phyloP scores from a whole-genome alignment of 2,888 invertebrate species.

The Lasioglossum oenotherae region DNA sequence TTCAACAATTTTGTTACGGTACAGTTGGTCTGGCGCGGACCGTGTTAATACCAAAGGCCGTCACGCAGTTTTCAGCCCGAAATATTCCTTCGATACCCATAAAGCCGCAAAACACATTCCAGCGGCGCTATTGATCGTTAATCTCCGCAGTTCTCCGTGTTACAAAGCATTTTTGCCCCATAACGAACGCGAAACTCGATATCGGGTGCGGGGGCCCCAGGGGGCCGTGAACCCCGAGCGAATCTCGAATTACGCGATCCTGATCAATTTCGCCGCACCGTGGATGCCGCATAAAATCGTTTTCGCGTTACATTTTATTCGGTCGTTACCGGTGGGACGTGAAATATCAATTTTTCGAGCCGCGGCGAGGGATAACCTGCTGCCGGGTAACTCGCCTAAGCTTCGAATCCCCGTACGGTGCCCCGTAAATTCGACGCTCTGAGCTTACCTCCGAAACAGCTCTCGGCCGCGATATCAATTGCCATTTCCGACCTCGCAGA shows the following conservation, averaged over 20 bases:
- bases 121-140: not conserved
- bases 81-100: not conserved
- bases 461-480: constrained; percentile 44
- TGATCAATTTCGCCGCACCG: constrained; percentile 13
- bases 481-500: constrained; percentile 60
- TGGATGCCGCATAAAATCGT: constrained; percentile 7
- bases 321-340: constrained; percentile 19
- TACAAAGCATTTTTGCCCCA: not conserved
- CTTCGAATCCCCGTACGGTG: constrained; percentile 14
- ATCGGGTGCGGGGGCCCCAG: not conserved
- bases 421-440: constrained; percentile 38
- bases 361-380: not conserved
- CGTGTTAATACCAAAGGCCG: not conserved
- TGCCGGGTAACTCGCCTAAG: constrained; percentile 6
- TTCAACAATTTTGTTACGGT: too few relatives aligned
- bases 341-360: constrained; percentile 43
- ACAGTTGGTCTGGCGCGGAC: too few relatives aligned
- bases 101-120: not conserved
- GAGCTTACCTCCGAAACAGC: not conserved
- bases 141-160: not conserved
- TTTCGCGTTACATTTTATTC: constrained; percentile 19
- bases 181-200: constrained; percentile 7
- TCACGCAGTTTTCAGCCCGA: not conserved
- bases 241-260: constrained; percentile 14
- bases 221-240: not conserved